Evolutionary conservation across 2,797 vertebrate genomes (phyloP).

Genomic region (Hypotaenidia okinawae): DNA sequence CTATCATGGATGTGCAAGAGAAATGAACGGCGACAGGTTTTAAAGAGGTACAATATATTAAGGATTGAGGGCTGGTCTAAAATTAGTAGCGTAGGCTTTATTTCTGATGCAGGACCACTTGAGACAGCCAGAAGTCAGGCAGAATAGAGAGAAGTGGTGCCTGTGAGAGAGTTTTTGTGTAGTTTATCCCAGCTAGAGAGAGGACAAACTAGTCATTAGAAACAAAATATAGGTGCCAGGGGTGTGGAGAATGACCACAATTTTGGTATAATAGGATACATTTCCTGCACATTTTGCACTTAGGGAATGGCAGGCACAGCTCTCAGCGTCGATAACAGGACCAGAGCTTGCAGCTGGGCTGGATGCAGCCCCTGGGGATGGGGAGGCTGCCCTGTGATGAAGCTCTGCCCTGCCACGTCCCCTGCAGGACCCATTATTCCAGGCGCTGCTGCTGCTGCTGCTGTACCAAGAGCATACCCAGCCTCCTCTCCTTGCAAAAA

Average conservation of each 20-base stretch:
- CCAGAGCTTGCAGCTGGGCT: neutral
- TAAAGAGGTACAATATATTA: neutral
- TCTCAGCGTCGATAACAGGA: neutral
- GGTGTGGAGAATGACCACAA: conserved; percentile 69
- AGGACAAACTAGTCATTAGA: conserved; percentile 70
- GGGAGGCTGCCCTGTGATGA: neutral
- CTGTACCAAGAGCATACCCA: accelerated
- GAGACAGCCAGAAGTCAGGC: conserved; percentile 27
- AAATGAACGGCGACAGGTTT: neutral
- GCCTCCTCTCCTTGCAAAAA: neutral
- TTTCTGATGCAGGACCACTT: conserved; percentile 37
- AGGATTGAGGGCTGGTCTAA: conserved; percentile 8
- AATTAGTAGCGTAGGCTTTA: conserved; percentile 12
- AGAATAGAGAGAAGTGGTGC: conserved; percentile 28
- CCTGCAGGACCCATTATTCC: neutral
- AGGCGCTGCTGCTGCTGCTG: neutral
- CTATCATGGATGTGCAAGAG: neutral
- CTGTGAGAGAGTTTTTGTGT: conserved; percentile 15
- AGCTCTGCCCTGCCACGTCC: neutral
- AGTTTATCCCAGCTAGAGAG: conserved; percentile 68
- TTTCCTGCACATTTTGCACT: conserved; percentile 53
- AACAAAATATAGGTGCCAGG: conserved; percentile 55
- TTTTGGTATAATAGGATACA: conserved; percentile 59
- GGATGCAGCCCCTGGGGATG: neutral
- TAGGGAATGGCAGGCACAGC: conserved; percentile 5